Base-by-base conservation (phyloP, 2,797 vertebrate genomes). In the Decapterus maruadsi region DNA sequence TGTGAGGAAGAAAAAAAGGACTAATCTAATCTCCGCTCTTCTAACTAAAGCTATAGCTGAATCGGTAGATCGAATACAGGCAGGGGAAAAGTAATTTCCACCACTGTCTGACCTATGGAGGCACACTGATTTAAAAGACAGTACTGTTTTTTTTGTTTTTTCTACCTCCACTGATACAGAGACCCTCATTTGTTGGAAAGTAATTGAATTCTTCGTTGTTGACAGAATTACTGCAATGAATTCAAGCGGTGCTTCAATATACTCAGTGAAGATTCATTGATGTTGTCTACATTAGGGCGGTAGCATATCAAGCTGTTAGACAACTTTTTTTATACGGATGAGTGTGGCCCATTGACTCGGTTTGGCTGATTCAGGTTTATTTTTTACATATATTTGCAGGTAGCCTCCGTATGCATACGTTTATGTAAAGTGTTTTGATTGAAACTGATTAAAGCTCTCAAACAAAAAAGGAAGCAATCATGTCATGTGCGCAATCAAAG, bases 101-200 rank as follows among this genome's bases (percentile, higher is more conserved):
- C 63, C 62, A 42, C 68, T 68, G 81, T 81, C 72, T 83, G 81
- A 90, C 58, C 75, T 77, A 56, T 65, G 43, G 77, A 86, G 67
- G 68, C 50, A 65, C 83, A 90, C 75, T 72, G 82, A 92, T 86
- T 81, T 77, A 42, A 20, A 71, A 38, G 58, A 40, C 46, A 58
- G 43, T 56, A 71, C 64, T 68, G 65, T 60, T 50, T 68, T 36
- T 4, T 4, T 43, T 42, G 4, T 42, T 42, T 42, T 42, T 40
- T 74, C 62, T 46, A 55, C 6, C 36, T 22, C n/a, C 16, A 9
- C 48, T 64, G 68, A 80, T 72, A 26, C 42, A 78, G 11, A 70
- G 31, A 40, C 22, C 11, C 43, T 78, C 59, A 75, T 84, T 80
- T 86, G 61, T 76, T 55, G 3, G 40, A 66, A 20, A 65, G n/a